Base-by-base conservation (phyloP, 2,888 invertebrate genomes). In the Eurois occulta region DNA sequence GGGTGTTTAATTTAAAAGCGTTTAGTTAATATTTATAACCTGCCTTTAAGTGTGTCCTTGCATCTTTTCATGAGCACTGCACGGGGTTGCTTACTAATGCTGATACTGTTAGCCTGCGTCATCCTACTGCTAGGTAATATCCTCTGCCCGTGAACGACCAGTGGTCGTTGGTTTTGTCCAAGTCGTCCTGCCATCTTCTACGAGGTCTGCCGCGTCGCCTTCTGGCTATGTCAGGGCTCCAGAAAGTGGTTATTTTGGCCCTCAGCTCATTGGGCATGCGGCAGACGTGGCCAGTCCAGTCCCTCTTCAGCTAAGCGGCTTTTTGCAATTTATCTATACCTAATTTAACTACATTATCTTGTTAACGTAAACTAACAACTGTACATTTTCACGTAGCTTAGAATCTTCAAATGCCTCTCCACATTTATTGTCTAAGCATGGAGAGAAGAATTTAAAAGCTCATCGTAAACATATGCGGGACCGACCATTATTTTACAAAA, bases 401-500 rank as follows among this genome's bases (percentile, higher is more conserved):
- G 11, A 80, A 18, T n/a, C 24, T 43, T 52, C 24, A 11, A 41
- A 43, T 28, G 1, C 32, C 32, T 13, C 3, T 58, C 38, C 21
- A 16, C 7, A 55, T 41, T 32, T 13, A 66, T 13, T 60, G 32
- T 62, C 6, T 32, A 21, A 35, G 13, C 21, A 32, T 32, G 41
- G 13, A 60, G 60, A 32, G 32, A 2, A 35, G 32, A 62, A 62
- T 62, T 35, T 62, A 62, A 62, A 62, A 35, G 21, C 35, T 62
- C 21, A 62, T 35, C 32, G 21, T 71, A 28, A 38, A 64, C 60
- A 64, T 32, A 75, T 71, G 46, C 68, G 60, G 7, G 28, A 32
- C 43, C 55, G 32, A 72, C 60, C 28, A 41, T 82, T 72, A 67
- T 68, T 68, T 72, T 46, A 72, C 52, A 83, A 72, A 68, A 70